Evolutionary conservation across 2,113 vertebrate genomes (phyloP).

Genomic region (Megaceryle maxima): DNA sequence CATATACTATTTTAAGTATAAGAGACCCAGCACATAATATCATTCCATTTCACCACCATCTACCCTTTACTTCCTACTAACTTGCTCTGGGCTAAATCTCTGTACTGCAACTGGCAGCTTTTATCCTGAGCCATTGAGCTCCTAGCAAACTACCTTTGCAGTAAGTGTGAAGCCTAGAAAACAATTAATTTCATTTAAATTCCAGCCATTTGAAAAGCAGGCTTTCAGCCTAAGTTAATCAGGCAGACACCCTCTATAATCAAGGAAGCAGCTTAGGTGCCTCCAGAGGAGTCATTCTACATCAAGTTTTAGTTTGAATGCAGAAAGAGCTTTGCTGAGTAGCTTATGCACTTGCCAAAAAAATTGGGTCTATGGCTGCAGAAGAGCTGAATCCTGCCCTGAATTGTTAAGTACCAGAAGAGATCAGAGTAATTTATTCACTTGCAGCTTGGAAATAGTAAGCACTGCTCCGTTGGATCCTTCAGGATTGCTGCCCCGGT

Average conservation of each 20-base stretch:
- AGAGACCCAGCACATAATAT: not conserved
- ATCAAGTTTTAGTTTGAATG: not conserved
- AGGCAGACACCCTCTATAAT: not conserved
- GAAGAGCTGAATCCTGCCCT: not conserved
- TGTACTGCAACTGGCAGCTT: not conserved
- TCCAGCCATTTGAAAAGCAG: not conserved
- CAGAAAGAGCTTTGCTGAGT: not conserved
- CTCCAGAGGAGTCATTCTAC: not conserved
- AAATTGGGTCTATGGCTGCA: not conserved
- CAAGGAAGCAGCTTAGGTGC: not conserved
- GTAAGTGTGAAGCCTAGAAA: not conserved
- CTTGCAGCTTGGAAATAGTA: not conserved
- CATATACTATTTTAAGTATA: not conserved
- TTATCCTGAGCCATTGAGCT: not conserved
- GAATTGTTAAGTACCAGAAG: not conserved
- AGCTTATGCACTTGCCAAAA: not conserved
- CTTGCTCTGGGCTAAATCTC: not conserved
- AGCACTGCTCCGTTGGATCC: not conserved
- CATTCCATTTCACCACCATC: not conserved
- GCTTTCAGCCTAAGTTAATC: not conserved
- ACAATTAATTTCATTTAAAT: not conserved
- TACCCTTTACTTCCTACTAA: not conserved
- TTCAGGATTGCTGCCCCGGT: not conserved
- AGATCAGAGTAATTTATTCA: not conserved
- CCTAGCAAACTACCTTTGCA: not conserved